Base-by-base conservation (phyloP, 2,797 vertebrate genomes). In the Oophaga sylvatica region DNA sequence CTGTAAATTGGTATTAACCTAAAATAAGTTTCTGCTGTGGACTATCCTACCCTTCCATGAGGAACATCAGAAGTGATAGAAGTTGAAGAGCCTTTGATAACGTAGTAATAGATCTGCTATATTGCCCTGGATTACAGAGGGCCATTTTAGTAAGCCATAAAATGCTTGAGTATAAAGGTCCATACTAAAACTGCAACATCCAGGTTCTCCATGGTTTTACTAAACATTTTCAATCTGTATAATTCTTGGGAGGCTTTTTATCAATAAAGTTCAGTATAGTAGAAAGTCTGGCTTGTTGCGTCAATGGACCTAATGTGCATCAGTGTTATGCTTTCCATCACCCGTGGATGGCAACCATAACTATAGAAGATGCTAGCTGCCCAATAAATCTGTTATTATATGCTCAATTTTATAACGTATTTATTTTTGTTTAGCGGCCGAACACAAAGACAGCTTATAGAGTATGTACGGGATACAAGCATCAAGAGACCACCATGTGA, bases 381-480 rank as follows among this genome's bases (percentile, higher is more conserved):
- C 65, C n/a, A 29, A 11, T 3, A 29, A 0, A 67, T 29, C 67
- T 70, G 3, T 0, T 73, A 17, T 35, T 73, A 45, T 45, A 48
- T 13, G 22, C 5, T 20, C 10, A 48, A n/a, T 16, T 26, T n/a
- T 53, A 77, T 77, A 56, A 77, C 5, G 5, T 9, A 35, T 90
- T 41, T 82, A n/a, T 83, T 80, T 89, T 71, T 15, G 92, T 90
- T 65, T 94, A 99, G 98, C 92, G 98, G 98, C 10, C 94, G 98
- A 91, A 99, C 98, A 1, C 98, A 99, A 94, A 99, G 97, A 91
- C 98, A 99, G 4, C 96, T 99, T 53, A 97, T 97, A 87, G 97
- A 99, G 75, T 98, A 96, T 60, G 95, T 98, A 91, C 96, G 93
- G 93, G 98, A 97, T 65, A 97, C 96, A 29, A 96, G 96, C 63